phyloP scores from a whole-genome alignment of 35 echinoderm and acorn worm species.

The Stichopus chloronotus region DNA sequence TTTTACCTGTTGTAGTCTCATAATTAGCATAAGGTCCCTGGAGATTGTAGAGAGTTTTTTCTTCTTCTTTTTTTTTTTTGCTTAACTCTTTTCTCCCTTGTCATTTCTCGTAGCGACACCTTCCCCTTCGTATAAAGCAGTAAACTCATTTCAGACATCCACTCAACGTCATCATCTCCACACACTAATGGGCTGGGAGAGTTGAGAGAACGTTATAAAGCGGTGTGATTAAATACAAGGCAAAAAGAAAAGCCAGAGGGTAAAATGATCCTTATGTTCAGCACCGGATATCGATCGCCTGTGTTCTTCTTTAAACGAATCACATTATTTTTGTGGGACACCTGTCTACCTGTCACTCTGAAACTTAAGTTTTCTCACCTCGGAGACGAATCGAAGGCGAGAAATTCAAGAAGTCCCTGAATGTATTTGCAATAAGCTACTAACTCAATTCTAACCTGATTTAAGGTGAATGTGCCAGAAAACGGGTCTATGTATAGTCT shows the following conservation, averaged over 20 bases:
- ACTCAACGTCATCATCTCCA: constrained; percentile 1
- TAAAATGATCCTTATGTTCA: constrained; percentile 45
- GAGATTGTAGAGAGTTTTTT: neutral
- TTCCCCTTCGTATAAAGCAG: neutral
- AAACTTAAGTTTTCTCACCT: constrained; percentile 26
- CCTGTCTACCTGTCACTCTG: constrained; percentile 49
- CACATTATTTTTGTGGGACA: constrained; percentile 44
- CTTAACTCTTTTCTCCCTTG: neutral
- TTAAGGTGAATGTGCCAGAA: constrained; percentile 50
- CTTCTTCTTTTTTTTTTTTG: neutral
- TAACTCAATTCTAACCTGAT: constrained; percentile 56
- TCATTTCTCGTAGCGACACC: neutral
- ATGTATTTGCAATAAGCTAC: constrained; percentile 46
- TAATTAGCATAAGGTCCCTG: constrained; percentile 8
- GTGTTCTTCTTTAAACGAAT: constrained; percentile 36
- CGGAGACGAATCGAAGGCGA: constrained; percentile 45
- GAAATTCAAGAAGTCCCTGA: constrained; percentile 34
- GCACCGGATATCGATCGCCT: constrained; percentile 30
- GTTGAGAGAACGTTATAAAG: constrained; percentile 2
- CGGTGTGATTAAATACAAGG: constrained; percentile 10
- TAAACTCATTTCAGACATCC: constrained; percentile 11
- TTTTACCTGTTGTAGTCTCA: neutral
- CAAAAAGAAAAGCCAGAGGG: constrained; percentile 7
- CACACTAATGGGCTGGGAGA: constrained; percentile 40
- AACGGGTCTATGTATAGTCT: constrained; percentile 13